Evolutionary conservation across 2,888 invertebrate species (phyloP).

Genomic region (Leptinotarsa peninsularis): DNA sequence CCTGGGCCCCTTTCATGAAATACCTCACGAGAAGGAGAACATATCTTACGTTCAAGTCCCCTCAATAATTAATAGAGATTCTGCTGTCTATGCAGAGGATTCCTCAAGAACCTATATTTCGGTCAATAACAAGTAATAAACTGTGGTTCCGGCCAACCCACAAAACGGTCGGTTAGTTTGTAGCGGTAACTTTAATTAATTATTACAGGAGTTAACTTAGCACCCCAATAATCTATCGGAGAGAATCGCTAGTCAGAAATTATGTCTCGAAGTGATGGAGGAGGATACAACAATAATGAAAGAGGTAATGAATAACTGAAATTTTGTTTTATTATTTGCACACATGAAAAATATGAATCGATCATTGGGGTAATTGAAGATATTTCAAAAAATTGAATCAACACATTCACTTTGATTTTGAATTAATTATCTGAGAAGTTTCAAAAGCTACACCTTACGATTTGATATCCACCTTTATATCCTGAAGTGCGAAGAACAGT

Average conservation of each 20-base stretch:
- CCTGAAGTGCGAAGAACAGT: no score
- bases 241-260: neutral
- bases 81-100: conserved; percentile 2
- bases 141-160: neutral
- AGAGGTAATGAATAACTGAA: no score
- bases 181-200: conserved; percentile 13
- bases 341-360: no score
- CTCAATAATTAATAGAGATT: conserved; percentile 1
- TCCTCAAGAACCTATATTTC: conserved; percentile 2
- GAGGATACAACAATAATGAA: neutral
- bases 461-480: no score
- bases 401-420: no score
- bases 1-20: no score
- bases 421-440: no score
- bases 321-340: no score
- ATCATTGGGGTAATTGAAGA: no score
- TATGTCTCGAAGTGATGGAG: neutral
- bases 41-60: neutral
- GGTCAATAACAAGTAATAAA: conserved; percentile 12
- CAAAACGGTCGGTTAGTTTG: conserved; percentile 11
- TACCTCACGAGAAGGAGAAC: neutral
- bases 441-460: no score
- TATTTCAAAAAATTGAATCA: no score
- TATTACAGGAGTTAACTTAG: neutral
- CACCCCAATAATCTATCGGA: neutral